These are phyloP conservation scores for Synanthedon andrenaeformis DNA, from an alignment of 2,888 invertebrate species.

Conservation along the genomic window DNA sequence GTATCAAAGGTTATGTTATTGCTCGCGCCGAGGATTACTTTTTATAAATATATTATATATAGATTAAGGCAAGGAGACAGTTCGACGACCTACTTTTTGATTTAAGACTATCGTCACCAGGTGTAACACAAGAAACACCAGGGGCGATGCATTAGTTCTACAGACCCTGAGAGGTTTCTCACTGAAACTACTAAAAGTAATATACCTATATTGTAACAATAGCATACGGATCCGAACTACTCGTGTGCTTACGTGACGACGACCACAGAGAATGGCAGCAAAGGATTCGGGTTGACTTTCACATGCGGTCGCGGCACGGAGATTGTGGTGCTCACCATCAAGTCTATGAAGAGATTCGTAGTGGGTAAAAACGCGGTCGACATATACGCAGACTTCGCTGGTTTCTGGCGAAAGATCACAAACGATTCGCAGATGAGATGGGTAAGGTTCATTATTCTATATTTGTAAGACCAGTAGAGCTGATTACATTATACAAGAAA, in stretches of 20 bases:
- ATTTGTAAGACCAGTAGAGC: background rate
- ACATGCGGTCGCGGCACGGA: conserved; percentile 92
- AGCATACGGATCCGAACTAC: conserved; percentile 92
- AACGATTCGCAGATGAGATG: conserved; percentile 93
- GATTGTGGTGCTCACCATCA: conserved; percentile 82
- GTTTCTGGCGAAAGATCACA: conserved; percentile 84
- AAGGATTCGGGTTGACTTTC: conserved; percentile 88
- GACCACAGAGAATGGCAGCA: conserved; percentile 71
- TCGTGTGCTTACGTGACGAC: conserved; percentile 91
- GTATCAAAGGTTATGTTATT: too few relatives aligned
- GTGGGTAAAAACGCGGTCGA: conserved; percentile 76
- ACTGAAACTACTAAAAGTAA: too few relatives aligned
- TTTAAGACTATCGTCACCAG: too few relatives aligned
- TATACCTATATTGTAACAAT: background rate
- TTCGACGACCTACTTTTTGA: too few relatives aligned
- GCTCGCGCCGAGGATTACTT: too few relatives aligned
- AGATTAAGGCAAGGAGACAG: too few relatives aligned
- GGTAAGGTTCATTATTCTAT: conserved; percentile 64
- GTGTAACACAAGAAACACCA: too few relatives aligned
- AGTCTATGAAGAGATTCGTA: conserved; percentile 77
- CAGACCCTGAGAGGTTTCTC: too few relatives aligned
- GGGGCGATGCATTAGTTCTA: too few relatives aligned
- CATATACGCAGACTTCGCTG: conserved; percentile 82
- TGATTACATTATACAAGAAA: background rate
- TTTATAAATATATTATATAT: too few relatives aligned